phyloP scores from a whole-genome alignment of 2,888 invertebrate genomes.

The Camponotus fellah region DNA sequence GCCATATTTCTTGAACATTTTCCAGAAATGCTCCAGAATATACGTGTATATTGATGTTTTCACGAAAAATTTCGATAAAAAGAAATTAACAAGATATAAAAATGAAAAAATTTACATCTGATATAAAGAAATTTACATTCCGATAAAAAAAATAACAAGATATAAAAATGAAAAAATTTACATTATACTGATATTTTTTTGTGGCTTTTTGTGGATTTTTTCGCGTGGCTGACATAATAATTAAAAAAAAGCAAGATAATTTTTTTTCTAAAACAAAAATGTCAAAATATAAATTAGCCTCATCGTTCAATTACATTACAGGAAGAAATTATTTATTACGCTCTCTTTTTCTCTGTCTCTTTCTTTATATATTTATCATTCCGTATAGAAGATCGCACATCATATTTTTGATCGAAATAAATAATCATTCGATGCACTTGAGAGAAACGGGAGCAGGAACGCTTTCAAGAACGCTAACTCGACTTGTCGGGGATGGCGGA shows the following conservation, averaged over 20 bases:
- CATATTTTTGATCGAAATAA: constrained; percentile 9
- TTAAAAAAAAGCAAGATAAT: neutral
- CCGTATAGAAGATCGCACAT: neutral
- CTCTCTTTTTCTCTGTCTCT: neutral
- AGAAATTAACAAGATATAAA: neutral
- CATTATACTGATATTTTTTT: neutral
- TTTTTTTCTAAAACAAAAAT: neutral
- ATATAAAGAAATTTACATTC: too few species aligned
- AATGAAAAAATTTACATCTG: neutral
- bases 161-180: neutral
- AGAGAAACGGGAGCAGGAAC: neutral
- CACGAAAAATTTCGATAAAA: neutral
- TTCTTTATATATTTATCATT: neutral
- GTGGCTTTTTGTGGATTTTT: too few species aligned
- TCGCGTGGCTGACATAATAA: neutral
- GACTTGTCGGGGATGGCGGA: neutral
- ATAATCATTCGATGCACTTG: neutral
- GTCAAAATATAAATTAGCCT: neutral
- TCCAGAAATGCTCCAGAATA: neutral
- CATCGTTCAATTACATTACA: neutral
- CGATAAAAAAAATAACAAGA: neutral
- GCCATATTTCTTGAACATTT: neutral
- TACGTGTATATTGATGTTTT: neutral
- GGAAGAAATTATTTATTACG: neutral
- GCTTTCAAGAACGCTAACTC: neutral